These are phyloP conservation scores for Gobionotothen gibberifrons DNA, from an alignment of 2,797 vertebrate genomes.

Conservation along the genomic window DNA sequence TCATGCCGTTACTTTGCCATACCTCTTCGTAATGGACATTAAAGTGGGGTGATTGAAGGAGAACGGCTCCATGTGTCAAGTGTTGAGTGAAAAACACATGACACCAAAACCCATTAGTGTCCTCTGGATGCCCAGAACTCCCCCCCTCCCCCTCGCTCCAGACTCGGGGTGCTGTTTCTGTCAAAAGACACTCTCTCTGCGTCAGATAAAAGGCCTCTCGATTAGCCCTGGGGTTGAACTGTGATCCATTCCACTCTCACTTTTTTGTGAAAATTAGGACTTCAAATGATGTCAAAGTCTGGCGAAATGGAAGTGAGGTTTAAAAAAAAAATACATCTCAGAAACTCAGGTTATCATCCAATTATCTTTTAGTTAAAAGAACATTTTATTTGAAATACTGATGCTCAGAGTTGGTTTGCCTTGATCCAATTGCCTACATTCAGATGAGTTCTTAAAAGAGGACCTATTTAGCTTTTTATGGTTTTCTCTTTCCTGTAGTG, in stretches of 20 bases:
- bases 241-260: slow-evolving; percentile 77
- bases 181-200: slow-evolving; percentile 86
- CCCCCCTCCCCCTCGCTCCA: slow-evolving; percentile 66
- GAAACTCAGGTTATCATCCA: slow-evolving; percentile 59
- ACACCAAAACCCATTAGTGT: slow-evolving; percentile 93
- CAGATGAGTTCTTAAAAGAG: slow-evolving; percentile 24
- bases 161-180: slow-evolving; percentile 75
- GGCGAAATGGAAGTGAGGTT: slow-evolving; percentile 78
- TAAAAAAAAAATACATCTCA: slow-evolving; percentile 67
- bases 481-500: too few species aligned
- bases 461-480: too few species aligned
- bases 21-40: slow-evolving; percentile 88
- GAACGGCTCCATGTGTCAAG: slow-evolving; percentile 89
- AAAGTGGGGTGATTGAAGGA: slow-evolving; percentile 90
- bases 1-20: slow-evolving; percentile 79
- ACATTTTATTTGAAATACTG: slow-evolving; percentile 45
- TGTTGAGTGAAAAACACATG: slow-evolving; percentile 89
- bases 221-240: slow-evolving; percentile 89
- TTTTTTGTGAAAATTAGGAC: slow-evolving; percentile 69
- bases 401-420: slow-evolving; percentile 48
- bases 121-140: slow-evolving; percentile 89
- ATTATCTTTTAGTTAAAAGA: slow-evolving; percentile 63
- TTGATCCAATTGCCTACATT: slow-evolving; percentile 49
- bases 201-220: slow-evolving; percentile 86
- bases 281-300: slow-evolving; percentile 84